These are phyloP conservation scores for Argyrosomus regius DNA, from an alignment of 2,797 vertebrate genomes.

Conservation along the genomic window DNA sequence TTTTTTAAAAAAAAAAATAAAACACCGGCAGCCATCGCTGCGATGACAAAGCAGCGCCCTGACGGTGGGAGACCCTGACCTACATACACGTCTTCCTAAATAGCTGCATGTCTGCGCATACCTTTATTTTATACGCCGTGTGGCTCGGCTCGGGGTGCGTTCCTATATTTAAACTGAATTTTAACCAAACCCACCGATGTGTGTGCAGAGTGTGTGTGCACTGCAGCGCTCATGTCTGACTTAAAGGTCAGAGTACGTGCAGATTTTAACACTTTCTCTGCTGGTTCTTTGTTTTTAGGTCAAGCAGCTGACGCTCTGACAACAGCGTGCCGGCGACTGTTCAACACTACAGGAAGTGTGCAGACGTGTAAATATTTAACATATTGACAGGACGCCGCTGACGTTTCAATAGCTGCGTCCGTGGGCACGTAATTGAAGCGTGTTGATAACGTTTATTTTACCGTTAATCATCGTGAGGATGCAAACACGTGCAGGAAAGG, in stretches of 20 bases:
- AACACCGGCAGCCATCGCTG: conserved; percentile 3
- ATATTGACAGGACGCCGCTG: conserved; percentile 57
- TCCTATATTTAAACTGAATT: too few relatives aligned
- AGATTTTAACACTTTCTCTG: too few relatives aligned
- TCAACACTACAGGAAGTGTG: conserved; percentile 37
- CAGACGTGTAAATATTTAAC: conserved; percentile 67
- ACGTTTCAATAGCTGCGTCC: conserved; percentile 27
- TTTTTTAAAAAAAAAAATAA: neutral
- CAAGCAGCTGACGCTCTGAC: neutral
- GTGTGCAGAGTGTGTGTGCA: too few relatives aligned
- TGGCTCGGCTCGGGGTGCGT: too few relatives aligned
- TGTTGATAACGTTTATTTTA: conserved; percentile 31
- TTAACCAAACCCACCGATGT: too few relatives aligned
- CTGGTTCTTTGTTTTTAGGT: too few relatives aligned
- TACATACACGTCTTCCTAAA: conserved; percentile 8
- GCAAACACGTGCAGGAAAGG: neutral
- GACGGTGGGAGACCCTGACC: conserved; percentile 44
- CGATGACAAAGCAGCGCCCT: conserved; percentile 25
- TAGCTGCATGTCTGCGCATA: neutral
- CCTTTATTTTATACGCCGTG: neutral
- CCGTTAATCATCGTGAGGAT: neutral
- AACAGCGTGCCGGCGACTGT: conserved; percentile 10
- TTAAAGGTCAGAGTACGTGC: too few relatives aligned
- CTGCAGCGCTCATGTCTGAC: too few relatives aligned
- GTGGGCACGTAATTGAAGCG: conserved; percentile 39